Percentiles rank a stretch among this genome's conserved stretches.
These are phyloP conservation scores for Epinotia demarniana DNA, from an alignment of 2,888 invertebrate species.

Conservation along the genomic window DNA sequence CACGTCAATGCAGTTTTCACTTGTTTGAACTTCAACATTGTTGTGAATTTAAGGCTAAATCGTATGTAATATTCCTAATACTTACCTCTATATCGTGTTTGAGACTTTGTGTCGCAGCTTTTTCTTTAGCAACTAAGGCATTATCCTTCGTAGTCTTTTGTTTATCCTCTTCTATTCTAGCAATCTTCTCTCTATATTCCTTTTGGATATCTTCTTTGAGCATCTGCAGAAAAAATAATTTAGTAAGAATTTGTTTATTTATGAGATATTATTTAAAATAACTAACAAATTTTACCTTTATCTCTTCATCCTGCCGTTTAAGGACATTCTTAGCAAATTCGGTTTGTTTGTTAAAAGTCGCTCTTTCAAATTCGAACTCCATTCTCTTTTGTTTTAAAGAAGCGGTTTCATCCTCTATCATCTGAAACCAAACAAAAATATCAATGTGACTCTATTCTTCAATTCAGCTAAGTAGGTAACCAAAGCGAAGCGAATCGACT, in stretches of 20 bases:
- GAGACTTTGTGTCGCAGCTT: slow-evolving; percentile 67
- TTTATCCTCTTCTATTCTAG: slow-evolving; percentile 74
- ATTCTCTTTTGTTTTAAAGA: slow-evolving; percentile 84
- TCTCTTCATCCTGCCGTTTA: slow-evolving; percentile 85
- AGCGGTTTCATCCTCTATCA: slow-evolving; percentile 76
- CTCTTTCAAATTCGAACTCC: slow-evolving; percentile 85
- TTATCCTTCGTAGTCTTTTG: slow-evolving; percentile 68
- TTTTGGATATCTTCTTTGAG: slow-evolving; percentile 75
- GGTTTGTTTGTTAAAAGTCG: slow-evolving; percentile 85
- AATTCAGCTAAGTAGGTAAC: background rate
- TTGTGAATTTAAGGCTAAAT: background rate
- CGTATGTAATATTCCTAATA: background rate
- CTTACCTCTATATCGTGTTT: slow-evolving; percentile 76
- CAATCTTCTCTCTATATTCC: slow-evolving; percentile 73
- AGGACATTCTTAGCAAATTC: slow-evolving; percentile 84
- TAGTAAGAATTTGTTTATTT: background rate
- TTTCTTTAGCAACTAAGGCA: slow-evolving; percentile 69
- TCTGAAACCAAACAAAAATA: slow-evolving; percentile 56
- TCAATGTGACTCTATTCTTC: background rate
- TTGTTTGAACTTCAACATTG: background rate
- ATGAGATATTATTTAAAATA: too few species aligned
- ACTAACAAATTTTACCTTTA: slow-evolving; percentile 77
- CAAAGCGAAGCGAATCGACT: background rate
- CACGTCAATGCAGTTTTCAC: background rate
- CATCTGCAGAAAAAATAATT: slow-evolving; percentile 57